Evolutionary conservation across 2,113 vertebrate species (phyloP), one percentile per base, ranked within the genome.

Genomic region (Pelecanus crispus): DNA sequence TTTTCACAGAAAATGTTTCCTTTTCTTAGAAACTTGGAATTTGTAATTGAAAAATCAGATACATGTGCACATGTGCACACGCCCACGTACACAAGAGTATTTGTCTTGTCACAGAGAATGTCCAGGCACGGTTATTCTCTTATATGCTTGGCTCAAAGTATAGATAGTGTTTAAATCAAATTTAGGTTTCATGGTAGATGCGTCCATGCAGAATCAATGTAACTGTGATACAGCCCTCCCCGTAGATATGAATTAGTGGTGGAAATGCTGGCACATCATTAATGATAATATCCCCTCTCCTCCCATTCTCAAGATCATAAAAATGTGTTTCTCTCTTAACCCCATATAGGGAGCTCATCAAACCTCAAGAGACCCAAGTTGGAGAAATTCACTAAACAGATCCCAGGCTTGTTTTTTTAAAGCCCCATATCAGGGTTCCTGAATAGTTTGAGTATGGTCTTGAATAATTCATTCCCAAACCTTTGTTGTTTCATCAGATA

Each of bases 391-490:
- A 58, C 81, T 63, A 42, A 95, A 96, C 56, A 77, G 38, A 91
- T 96, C 98, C 88, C 90, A 95, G 91, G 53, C 78, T 75, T 87
- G 31, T 25, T 94, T 92, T 73, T 86, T 85, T 72, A 93, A 95
- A 97, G 67, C 11, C 36, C 61, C 25, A 6, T 96, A 91, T 96
- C 94, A 94, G 20, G 67, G 87, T 81, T 95, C 80, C 90, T 92
- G 93, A 96, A 91, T 63, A 88, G 38, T 96, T 92, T 95, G 66
- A 94, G 28, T 24, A 31, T 40, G 62, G 55, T 71, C 95, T 88
- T 97, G 97, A 98, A 98, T 97, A 97, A 98, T 98, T 98, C 88
- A 97, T 98, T 95, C 75, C 58, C 81, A 88, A 78, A 95, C 78
- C 83, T 93, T 92, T 97, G 83, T 95, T 97, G 86, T 90, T 97